Evolutionary conservation across 2,113 vertebrate species (phyloP), one percentile per base, ranked within the genome.

Genomic region (Hydrochoerus hydrochaeris): DNA sequence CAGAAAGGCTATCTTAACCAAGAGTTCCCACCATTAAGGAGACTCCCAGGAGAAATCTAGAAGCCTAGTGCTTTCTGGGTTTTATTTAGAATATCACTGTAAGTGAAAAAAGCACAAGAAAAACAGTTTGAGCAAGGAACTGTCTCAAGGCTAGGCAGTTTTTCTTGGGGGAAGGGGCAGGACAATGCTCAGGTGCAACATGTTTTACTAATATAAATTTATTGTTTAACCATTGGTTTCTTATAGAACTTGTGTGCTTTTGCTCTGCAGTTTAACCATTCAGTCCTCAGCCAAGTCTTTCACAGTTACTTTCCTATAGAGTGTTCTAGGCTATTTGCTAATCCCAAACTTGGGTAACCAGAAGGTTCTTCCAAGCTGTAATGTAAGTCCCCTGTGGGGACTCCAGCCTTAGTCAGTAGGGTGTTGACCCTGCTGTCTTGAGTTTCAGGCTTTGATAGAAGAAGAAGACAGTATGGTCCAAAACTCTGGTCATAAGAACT

Each of bases 361-460:
- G 88, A 82, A 77, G 71, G 10, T 65, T 85, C 46, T 65, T 75
- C 14, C n/a, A 77, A 63, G 73, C n/a, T 93, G 16, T 58, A 22
- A 35, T 60, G 19, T 84, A 35, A 62, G 22, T 54, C 22, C 41
- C 44, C 78, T 73, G 0, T 58, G 20, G n/a, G 38, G 30, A 88
- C 89, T 52, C 24, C 1, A 86, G 49, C 78, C 69, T 91, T 73
- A 22, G 32, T 60, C 92, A 67, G 22, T 49, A 75, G 75, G 85
- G 62, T 88, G 88, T 8, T 98, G 91, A 98, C 49, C 52, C 7
- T 49, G 89, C 94, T 65, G 1, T 97, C 5, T 97, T 98, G 97
- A 3, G 58, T 98, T 98, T 97, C 97, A 99, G 98, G 95, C 97
- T 89, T 96, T 98, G 94, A 90, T 98, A 46, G 96, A 97, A 0